phyloP scores from a whole-genome alignment of 2,797 vertebrate genomes.

The Buphagus erythrorhynchus region DNA sequence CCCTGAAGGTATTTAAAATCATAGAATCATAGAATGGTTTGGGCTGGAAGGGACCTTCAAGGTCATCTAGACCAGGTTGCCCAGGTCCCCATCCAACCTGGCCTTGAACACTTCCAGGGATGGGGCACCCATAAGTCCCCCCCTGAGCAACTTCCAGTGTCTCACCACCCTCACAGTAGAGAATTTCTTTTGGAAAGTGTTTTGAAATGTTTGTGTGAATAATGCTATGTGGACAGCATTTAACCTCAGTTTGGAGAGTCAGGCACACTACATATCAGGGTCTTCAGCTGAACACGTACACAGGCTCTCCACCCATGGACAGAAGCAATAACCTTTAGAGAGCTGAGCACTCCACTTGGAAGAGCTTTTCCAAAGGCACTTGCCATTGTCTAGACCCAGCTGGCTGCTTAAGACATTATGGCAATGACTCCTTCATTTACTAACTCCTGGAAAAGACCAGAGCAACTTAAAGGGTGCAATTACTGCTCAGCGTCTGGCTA shows the following conservation, averaged over 20 bases:
- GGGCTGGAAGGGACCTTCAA: not conserved
- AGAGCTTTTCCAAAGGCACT: not conserved
- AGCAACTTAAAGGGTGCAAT: not conserved
- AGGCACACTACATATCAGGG: not conserved
- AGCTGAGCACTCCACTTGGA: not conserved
- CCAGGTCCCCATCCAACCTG: not conserved
- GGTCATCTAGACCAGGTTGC: not conserved
- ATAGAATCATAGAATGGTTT: not conserved
- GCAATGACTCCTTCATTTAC: not conserved
- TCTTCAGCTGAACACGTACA: not conserved
- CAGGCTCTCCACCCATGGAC: not conserved
- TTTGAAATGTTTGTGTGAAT: not conserved
- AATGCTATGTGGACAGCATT: not conserved
- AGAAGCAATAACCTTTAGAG: not conserved
- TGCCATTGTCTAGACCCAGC: not conserved
- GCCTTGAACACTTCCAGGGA: not conserved
- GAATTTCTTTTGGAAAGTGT: not conserved
- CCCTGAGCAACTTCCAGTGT: not conserved
- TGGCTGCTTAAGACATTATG: not conserved
- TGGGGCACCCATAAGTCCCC: no score
- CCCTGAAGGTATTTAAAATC: not conserved
- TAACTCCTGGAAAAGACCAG: not conserved
- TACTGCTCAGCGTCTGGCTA: not conserved
- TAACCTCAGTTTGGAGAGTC: not conserved
- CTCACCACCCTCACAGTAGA: not conserved